Evolutionary conservation across 2,113 vertebrate species (phyloP).

Genomic region (Elephas maximus): DNA sequence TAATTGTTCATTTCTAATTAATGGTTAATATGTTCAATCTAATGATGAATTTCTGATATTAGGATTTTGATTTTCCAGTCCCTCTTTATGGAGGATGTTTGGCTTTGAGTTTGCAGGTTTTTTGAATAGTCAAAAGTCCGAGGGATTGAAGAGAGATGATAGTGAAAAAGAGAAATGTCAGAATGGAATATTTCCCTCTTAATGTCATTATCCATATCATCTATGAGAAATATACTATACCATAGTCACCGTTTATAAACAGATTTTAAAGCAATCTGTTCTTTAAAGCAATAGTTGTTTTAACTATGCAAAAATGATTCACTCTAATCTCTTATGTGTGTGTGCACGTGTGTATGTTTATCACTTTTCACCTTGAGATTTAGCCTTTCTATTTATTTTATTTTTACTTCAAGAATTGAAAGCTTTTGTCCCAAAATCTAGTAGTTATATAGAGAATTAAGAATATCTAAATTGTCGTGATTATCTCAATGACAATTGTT

Average conservation of each 20-base stretch:
- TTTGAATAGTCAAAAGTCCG: background rate
- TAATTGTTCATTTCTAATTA: background rate
- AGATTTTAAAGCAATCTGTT: background rate
- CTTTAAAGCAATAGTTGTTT: background rate
- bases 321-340: background rate
- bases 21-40: background rate
- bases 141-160: background rate
- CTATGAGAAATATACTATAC: background rate
- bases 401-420: background rate
- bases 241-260: background rate
- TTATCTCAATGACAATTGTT: too few species aligned
- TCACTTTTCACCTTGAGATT: background rate
- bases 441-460: background rate
- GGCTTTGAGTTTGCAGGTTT: background rate
- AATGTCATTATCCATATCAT: background rate
- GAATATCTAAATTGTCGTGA: too few species aligned
- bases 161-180: background rate
- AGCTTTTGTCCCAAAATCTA: background rate
- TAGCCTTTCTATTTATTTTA: background rate
- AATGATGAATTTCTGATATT: background rate
- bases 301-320: background rate
- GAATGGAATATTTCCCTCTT: background rate
- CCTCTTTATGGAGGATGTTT: background rate
- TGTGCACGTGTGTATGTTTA: background rate
- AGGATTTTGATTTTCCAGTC: background rate